These are phyloP conservation scores for Andrena bicolor DNA, from an alignment of 2,888 invertebrate genomes.

Conservation along the genomic window DNA sequence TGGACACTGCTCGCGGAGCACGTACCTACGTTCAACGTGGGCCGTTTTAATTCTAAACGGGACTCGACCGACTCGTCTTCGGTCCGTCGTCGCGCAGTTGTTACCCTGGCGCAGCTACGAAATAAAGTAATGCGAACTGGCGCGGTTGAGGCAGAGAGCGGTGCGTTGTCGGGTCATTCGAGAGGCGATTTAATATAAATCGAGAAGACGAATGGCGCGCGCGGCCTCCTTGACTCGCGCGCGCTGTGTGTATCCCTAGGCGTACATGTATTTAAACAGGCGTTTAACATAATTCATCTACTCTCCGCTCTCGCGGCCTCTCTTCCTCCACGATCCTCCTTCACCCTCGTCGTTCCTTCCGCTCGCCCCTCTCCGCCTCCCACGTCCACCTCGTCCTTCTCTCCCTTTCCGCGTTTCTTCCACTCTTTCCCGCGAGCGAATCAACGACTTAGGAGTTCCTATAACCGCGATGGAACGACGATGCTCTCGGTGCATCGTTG, in stretches of 20 bases:
- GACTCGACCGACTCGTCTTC: not conserved
- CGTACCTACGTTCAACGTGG: not conserved
- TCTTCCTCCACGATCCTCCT: constrained; percentile 44
- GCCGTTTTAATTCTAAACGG: constrained; percentile 32
- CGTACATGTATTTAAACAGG: constrained; percentile 84
- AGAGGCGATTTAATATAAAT: constrained; percentile 83
- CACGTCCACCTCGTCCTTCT: constrained; percentile 1
- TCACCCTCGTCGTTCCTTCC: constrained; percentile 37
- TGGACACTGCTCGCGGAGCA: no score
- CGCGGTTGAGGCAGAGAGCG: constrained; percentile 37
- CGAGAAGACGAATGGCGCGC: constrained; percentile 83
- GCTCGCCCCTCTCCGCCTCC: constrained; percentile 17
- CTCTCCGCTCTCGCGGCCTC: constrained; percentile 63
- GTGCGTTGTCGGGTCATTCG: constrained; percentile 77
- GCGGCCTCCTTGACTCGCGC: constrained; percentile 79
- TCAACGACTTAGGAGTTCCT: constrained; percentile 40
- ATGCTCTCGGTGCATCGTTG: constrained; percentile 10
- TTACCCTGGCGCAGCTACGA: constrained; percentile 32
- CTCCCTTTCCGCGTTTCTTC: constrained; percentile 7
- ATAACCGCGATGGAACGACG: constrained; percentile 34
- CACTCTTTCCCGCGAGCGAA: constrained; percentile 21
- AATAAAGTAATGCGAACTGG: constrained; percentile 51
- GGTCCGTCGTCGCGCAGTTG: constrained; percentile 12
- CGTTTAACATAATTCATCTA: constrained; percentile 84
- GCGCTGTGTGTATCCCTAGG: constrained; percentile 79